Base-by-base conservation (phyloP, 2,113 vertebrate genomes). In the Thomomys bottae region DNA sequence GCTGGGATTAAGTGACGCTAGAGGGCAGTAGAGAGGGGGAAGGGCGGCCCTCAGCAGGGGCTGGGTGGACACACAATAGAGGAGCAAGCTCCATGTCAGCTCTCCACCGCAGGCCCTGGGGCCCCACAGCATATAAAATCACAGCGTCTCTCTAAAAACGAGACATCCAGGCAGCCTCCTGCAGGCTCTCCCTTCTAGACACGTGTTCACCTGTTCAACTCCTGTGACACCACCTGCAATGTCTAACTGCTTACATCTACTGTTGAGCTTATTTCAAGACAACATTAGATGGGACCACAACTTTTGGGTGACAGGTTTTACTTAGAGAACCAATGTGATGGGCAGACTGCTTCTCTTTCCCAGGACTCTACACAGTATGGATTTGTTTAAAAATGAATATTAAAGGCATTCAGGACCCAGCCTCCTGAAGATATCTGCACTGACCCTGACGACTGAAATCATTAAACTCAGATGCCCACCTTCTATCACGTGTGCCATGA, bases 11-110 rank as follows among this genome's bases (percentile, higher is more conserved):
- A 84, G 54, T 3, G 83, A 96, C 98, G 94, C 97, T 95, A 98
- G 98, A 98, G 98, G 98, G 98, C 98, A 97, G 87, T 83, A 71
- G 75, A 49, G 84, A 72, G 91, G 88, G 18, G 49, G 49, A 54
- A 54, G 49, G 45, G 49, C 49, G 49, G 49, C 49, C 11, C 49
- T n/a, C n/a, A n/a, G n/a, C n/a, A n/a, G n/a, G n/a, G n/a, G n/a
- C n/a, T 12, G 2, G 49, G 12, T 17, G 72, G 57, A 66, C 67
- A 24, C 1, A 28, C 5, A 78, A 38, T 5, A 32, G 14, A 28
- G 11, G 82, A 80, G 17, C 66, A 1, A 77, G 40, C 10, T 45
- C 4, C 17, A 71, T 45, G 28, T 75, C 20, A 1, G 15, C 77
- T 79, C 66, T 66, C 49, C 49, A 67, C 30, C 34, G 80, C n/a